Conservation (phyloP, 1,140 invertebrate genomes). For the Sitophilus oryzae region DNA sequence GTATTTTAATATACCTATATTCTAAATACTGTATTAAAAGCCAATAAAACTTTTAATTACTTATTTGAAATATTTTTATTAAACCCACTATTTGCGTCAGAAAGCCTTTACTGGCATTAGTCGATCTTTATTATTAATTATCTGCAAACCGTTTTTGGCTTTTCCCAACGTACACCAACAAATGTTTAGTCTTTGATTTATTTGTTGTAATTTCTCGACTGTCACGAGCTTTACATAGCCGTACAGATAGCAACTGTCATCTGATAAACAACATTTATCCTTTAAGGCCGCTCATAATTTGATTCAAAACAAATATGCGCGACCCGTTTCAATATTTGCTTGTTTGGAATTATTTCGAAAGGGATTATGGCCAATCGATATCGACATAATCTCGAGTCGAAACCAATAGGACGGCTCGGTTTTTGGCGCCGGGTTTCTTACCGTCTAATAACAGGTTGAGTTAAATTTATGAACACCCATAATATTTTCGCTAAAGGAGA, state of each 20-base stretch:
- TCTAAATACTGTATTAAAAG: no score
- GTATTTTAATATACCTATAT: no score
- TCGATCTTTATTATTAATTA: no score
- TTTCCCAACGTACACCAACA: no score
- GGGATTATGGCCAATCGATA: conserved; percentile 10
- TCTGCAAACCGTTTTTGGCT: no score
- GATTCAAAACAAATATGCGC: conserved; percentile 16
- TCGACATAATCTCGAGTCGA: not conserved
- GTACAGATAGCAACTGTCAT: conserved; percentile 18
- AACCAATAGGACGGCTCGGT: conserved; percentile 6
- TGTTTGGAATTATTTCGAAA: conserved; percentile 12
- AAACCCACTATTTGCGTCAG: no score
- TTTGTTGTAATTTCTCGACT: conserved; percentile 14
- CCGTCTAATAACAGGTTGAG: conserved; percentile 9
- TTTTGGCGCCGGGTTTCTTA: conserved; percentile 12
- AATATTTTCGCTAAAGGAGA: conserved; percentile 9
- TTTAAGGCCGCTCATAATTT: conserved; percentile 10
- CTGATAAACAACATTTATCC: conserved; percentile 22
- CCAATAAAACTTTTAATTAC: no score
- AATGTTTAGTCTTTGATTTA: conserved; percentile 25
- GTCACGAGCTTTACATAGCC: conserved; percentile 3
- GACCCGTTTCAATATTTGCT: conserved; percentile 9
- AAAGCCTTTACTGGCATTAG: no score
- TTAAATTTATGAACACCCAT: conserved; percentile 8
- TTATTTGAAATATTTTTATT: no score